phyloP scores from a whole-genome alignment of 2,113 vertebrate genomes.

The Phodopus roborovskii region DNA sequence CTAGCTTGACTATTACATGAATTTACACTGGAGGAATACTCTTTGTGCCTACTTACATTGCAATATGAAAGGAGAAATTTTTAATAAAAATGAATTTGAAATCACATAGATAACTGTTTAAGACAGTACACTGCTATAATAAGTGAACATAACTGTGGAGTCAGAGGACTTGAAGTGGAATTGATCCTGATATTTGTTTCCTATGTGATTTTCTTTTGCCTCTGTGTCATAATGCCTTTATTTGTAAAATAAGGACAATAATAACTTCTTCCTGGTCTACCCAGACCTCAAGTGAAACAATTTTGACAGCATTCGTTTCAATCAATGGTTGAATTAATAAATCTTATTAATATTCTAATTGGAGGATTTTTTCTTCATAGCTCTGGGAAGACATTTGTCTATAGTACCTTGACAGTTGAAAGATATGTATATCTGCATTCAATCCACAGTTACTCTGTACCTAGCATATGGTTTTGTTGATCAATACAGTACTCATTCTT shows the following conservation, averaged over 20 bases:
- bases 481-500: not conserved
- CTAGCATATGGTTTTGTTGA: not conserved
- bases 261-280: not conserved
- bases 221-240: not conserved
- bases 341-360: not conserved
- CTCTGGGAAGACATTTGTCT: not conserved
- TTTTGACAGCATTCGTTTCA: not conserved
- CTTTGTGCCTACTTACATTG: not conserved
- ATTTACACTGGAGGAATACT: not conserved
- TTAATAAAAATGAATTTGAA: not conserved
- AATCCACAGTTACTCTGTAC: not conserved
- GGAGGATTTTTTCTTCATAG: not conserved
- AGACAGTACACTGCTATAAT: not conserved
- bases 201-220: not conserved
- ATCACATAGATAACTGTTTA: constrained; percentile 6
- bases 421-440: not conserved
- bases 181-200: constrained; percentile 28
- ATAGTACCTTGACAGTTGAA: not conserved
- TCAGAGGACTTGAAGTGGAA: not conserved
- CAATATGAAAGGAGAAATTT: not conserved
- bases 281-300: not conserved
- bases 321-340: not conserved
- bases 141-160: not conserved
- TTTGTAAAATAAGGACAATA: not conserved
- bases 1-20: not conserved